A percentile compares a stretch with the other conserved stretches of the same genome.
phyloP scores from a whole-genome alignment of 2,113 vertebrate species.

The Tiliqua scincoides region DNA sequence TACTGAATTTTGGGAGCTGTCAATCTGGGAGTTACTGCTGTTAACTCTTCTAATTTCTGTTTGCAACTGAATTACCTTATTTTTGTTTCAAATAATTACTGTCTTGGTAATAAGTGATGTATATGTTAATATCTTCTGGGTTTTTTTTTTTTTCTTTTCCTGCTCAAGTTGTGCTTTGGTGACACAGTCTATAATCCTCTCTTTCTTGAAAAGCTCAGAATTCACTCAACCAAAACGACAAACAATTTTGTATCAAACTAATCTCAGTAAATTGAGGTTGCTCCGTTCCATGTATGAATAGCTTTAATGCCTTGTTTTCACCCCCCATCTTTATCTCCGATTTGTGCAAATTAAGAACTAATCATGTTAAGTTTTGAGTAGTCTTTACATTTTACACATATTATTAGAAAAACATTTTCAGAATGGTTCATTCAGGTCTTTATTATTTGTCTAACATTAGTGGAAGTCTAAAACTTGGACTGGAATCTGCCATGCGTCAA shows the following conservation, averaged over 20 bases:
- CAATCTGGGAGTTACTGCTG: neutral
- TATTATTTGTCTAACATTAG: neutral
- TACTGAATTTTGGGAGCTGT: neutral
- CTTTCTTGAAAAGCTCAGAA: slow-evolving; percentile 11
- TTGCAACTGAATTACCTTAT: neutral
- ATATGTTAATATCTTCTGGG: slow-evolving; percentile 19
- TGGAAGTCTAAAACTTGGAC: neutral
- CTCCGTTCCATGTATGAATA: neutral
- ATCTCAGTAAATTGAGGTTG: slow-evolving; percentile 36
- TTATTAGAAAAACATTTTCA: neutral
- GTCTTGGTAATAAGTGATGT: neutral
- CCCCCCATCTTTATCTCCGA: neutral
- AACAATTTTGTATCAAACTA: slow-evolving; percentile 26
- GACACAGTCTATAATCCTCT: slow-evolving; percentile 12
- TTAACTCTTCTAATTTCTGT: neutral
- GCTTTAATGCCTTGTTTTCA: slow-evolving; percentile 40
- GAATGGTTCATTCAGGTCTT: neutral
- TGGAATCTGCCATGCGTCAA: neutral
- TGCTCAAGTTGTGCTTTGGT: slow-evolving; percentile 31
- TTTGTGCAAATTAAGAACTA: slow-evolving; percentile 37
- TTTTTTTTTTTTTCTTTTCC: slow-evolving; percentile 23
- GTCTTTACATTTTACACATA: slow-evolving; percentile 40
- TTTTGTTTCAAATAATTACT: slow-evolving; percentile 35
- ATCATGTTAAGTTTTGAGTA: slow-evolving; percentile 30
- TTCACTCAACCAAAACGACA: slow-evolving; percentile 14